Evolutionary conservation across 1,140 invertebrate genomes (phyloP).

Genomic region (Aplysia californica): DNA sequence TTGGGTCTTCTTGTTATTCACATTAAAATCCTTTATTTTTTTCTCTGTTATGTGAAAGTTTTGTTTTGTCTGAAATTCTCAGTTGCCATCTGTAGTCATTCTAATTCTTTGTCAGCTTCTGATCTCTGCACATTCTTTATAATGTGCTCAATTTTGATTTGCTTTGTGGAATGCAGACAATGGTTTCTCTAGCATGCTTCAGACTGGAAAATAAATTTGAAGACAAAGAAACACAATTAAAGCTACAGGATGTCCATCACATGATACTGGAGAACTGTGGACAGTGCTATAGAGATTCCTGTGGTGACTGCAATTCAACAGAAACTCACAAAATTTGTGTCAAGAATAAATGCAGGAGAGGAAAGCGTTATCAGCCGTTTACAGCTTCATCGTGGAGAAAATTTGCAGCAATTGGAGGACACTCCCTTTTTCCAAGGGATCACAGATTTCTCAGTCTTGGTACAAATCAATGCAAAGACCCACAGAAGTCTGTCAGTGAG

Average conservation of each 20-base stretch:
- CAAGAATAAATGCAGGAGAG: conserved; percentile 9
- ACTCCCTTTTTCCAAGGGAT: background rate
- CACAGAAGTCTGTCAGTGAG: background rate
- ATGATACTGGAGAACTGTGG: no score
- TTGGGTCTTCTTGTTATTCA: no score
- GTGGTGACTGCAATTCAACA: conserved; percentile 1
- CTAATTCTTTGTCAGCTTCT: no score
- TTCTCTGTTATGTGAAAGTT: no score
- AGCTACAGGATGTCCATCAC: no score
- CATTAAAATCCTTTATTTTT: no score
- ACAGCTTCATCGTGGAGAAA: conserved; percentile 8
- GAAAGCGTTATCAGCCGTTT: conserved; percentile 14
- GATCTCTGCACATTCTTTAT: no score
- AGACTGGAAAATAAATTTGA: conserved; percentile 3
- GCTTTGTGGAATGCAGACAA: background rate
- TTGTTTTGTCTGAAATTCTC: no score
- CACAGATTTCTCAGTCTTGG: background rate
- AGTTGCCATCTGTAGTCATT: no score
- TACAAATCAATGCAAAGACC: background rate
- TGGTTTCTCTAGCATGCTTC: background rate
- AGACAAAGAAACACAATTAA: background rate
- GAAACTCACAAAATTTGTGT: background rate
- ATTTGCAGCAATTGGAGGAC: background rate
- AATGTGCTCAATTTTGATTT: no score
- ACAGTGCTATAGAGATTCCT: background rate